Base-by-base conservation (phyloP, 1,140 invertebrate genomes). In the Drosophila subobscura region DNA sequence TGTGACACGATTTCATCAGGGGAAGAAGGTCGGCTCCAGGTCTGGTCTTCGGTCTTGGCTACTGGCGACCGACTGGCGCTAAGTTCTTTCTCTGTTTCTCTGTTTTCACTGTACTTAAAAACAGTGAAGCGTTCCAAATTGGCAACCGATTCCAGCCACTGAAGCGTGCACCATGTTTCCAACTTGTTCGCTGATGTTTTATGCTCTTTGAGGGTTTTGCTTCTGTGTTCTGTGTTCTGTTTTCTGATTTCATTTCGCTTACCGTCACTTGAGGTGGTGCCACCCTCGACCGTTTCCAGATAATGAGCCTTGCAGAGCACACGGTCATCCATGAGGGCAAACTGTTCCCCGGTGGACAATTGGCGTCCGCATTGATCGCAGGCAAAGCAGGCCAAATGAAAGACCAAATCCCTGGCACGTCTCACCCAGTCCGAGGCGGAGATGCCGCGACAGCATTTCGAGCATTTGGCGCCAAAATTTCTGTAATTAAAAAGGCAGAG, bases 301-400 rank as follows among this genome's bases (percentile, higher is more conserved):
- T 98, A 99, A 92, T 99, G 98, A 40, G 97, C 96, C 92, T 99
- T 99, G 93, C 98, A 99, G 37, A 99, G 94, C 45, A 99, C 95
- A 75, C 97, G 93, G 86, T 96, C 96, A 72, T 99, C 98, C 88
- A 98, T 95, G 22, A 99, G 93, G 2, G 98, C 98, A 92, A 99
- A 99, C 92, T 99, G 98, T 92, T 99, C 99, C 0, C 98, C 98
- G 0, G 98, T 99, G 44, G 96, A 98, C 33, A 99, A 93, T 92
- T 99, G 99, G 25, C 98, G 93, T 78, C 98, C 98, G 92, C 99
- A 99, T 42, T 97, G 96, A 91, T 99, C 97, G 91, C 99, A 99
- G 5, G 98, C 97, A 92, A 99, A 99, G 93, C 99, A 99, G 2
- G 99, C 98, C 89, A 99, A 93, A 92, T 99, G 99, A 92, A 99